These are phyloP conservation scores for Bactericera cockerelli DNA, from an alignment of 1,140 invertebrate species.

Conservation along the genomic window DNA sequence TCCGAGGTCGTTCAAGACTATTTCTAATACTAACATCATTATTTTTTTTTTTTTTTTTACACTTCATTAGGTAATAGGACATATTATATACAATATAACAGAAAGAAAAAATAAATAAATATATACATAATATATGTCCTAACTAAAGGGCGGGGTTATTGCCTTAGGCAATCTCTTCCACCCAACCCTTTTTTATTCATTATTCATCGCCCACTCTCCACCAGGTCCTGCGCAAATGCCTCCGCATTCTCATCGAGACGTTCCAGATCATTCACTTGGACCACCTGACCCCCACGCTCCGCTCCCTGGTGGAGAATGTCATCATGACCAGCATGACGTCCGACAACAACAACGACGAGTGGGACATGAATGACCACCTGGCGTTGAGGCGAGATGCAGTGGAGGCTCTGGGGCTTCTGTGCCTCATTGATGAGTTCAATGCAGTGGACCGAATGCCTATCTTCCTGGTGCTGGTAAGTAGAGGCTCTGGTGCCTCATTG, in stretches of 20 bases:
- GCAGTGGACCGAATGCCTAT: slow-evolving; percentile 29
- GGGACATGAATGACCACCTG: background rate
- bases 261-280: slow-evolving; percentile 26
- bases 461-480: slow-evolving; percentile 22
- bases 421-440: slow-evolving; percentile 27
- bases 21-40: too few species aligned
- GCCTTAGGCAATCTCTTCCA: too few species aligned
- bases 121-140: too few species aligned
- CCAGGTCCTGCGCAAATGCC: slow-evolving; percentile 21
- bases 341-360: slow-evolving; percentile 17
- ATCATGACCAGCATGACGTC: slow-evolving; percentile 21
- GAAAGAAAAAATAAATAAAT: too few species aligned
- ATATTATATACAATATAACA: too few species aligned
- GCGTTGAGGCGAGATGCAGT: slow-evolving; percentile 22
- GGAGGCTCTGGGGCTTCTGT: slow-evolving; percentile 25
- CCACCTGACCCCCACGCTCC: slow-evolving; percentile 26
- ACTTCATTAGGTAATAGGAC: too few species aligned
- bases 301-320: slow-evolving; percentile 27
- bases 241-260: slow-evolving; percentile 28
- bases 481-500: slow-evolving; percentile 23
- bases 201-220: too few species aligned
- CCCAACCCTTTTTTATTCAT: too few species aligned
- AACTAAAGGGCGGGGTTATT: too few species aligned
- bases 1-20: too few species aligned
- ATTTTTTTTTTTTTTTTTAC: too few species aligned